Conservation (phyloP, 1,140 invertebrate species). For the Meloidogyne floridensis region DNA sequence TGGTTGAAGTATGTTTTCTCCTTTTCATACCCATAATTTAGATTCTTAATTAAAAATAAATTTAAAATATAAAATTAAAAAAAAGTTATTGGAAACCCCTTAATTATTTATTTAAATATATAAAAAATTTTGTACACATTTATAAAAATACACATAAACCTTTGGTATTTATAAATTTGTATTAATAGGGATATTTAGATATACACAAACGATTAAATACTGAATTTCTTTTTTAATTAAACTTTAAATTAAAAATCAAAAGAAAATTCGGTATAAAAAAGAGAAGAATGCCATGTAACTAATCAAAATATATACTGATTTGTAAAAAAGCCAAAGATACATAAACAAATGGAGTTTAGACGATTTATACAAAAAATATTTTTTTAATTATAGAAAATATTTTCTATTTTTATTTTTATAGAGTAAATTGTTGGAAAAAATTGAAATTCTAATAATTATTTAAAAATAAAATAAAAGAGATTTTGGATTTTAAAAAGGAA, state of each 20-base stretch:
- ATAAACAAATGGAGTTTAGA: neutral
- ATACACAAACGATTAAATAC: too few species aligned
- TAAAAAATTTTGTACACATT: too few species aligned
- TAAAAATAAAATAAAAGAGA: neutral
- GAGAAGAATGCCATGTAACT: neutral
- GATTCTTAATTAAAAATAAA: neutral
- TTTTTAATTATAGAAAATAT: too few species aligned
- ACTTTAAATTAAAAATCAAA: neutral
- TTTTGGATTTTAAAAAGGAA: neutral
- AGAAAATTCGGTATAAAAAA: neutral
- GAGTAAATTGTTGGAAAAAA: neutral
- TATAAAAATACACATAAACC: too few species aligned
- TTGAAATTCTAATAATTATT: neutral
- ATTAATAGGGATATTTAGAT: too few species aligned
- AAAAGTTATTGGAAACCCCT: neutral
- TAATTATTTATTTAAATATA: too few species aligned
- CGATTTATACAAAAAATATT: conserved; percentile 1
- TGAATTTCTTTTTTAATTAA: too few species aligned
- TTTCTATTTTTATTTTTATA: too few species aligned
- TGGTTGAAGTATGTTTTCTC: neutral
- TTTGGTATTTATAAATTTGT: too few species aligned
- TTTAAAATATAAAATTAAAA: neutral
- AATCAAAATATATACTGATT: neutral
- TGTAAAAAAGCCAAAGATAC: neutral
- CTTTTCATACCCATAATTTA: conserved; percentile 9